A percentile compares a stretch with the other conserved stretches of the same genome.
Conservation (phyloP, 2,113 vertebrate genomes). For the Accipiter virgatus region DNA sequence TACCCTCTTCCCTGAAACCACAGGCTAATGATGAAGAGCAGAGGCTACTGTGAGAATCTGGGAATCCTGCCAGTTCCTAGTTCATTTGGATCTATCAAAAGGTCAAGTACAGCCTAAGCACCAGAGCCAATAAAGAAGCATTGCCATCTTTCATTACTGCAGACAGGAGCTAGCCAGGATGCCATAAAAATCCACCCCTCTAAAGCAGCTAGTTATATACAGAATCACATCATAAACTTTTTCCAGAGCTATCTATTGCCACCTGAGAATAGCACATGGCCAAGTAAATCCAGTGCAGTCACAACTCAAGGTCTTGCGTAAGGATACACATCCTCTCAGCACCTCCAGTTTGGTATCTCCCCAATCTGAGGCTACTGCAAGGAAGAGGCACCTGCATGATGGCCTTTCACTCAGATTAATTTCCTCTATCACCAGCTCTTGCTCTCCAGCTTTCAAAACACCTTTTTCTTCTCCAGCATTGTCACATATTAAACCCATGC, state of each 20-base stretch:
- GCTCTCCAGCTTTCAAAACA: not conserved
- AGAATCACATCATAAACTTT: not conserved
- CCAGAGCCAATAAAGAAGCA: not conserved
- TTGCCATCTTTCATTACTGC: not conserved
- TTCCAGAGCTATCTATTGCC: not conserved
- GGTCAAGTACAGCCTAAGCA: not conserved
- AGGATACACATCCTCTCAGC: not conserved
- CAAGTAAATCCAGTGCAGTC: not conserved
- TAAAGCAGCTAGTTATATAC: not conserved
- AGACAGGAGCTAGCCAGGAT: not conserved
- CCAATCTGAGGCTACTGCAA: rapidly evolving
- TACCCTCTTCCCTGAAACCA: not conserved
- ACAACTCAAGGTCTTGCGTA: not conserved
- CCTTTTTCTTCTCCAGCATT: not conserved
- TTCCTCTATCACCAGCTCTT: not conserved
- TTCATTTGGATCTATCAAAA: not conserved
- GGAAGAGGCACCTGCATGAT: not conserved
- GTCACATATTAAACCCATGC: not conserved
- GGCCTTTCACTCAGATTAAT: not conserved
- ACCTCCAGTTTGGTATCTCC: not conserved
- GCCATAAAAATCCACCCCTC: not conserved
- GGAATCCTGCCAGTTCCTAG: not conserved
- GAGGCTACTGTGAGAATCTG: not conserved
- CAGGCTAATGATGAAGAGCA: not conserved
- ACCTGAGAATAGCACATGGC: not conserved